phyloP scores from a whole-genome alignment of 1,140 invertebrate species.

The Drosophila rhopaloa region DNA sequence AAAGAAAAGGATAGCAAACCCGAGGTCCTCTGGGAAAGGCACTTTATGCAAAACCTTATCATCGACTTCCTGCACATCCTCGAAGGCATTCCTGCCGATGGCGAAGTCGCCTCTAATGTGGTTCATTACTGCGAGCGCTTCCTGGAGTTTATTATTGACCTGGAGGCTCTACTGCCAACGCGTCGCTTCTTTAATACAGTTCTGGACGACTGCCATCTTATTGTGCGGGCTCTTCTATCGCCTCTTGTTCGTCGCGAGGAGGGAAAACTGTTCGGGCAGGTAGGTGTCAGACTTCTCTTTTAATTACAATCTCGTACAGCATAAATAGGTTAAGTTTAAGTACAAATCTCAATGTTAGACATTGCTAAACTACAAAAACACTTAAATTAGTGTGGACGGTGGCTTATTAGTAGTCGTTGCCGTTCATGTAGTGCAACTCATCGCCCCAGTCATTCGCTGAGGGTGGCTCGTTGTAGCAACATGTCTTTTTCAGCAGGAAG shows the following conservation, averaged over 20 bases:
- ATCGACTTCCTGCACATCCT: slow-evolving; percentile 95
- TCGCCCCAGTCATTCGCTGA: slow-evolving; percentile 92
- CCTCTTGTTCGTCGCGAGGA: slow-evolving; percentile 90
- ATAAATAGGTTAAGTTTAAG: slow-evolving; percentile 75
- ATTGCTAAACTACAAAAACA: slow-evolving; percentile 75
- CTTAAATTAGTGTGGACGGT: slow-evolving; percentile 49
- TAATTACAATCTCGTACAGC: slow-evolving; percentile 35
- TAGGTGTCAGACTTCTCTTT: slow-evolving; percentile 85
- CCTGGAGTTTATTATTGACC: slow-evolving; percentile 97
- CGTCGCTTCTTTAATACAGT: slow-evolving; percentile 98
- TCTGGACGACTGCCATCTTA: slow-evolving; percentile 96
- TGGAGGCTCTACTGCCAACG: slow-evolving; percentile 97
- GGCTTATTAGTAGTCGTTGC: slow-evolving; percentile 86
- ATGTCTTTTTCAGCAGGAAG: slow-evolving; percentile 91
- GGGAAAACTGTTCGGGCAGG: slow-evolving; percentile 96
- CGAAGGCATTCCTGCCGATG: slow-evolving; percentile 89
- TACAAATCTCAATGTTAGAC: slow-evolving; percentile 78
- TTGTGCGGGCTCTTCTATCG: slow-evolving; percentile 95
- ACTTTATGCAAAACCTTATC: slow-evolving; percentile 94
- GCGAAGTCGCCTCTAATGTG: slow-evolving; percentile 86
- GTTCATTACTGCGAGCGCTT: slow-evolving; percentile 97
- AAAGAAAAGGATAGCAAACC: slow-evolving; percentile 88
- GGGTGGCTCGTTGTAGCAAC: slow-evolving; percentile 89
- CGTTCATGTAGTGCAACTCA: slow-evolving; percentile 93
- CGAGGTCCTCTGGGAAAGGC: slow-evolving; percentile 93